Evolutionary conservation across 2,888 invertebrate species (phyloP), one percentile per base, ranked within the genome.

Genomic region (Heliconius charithonia): DNA sequence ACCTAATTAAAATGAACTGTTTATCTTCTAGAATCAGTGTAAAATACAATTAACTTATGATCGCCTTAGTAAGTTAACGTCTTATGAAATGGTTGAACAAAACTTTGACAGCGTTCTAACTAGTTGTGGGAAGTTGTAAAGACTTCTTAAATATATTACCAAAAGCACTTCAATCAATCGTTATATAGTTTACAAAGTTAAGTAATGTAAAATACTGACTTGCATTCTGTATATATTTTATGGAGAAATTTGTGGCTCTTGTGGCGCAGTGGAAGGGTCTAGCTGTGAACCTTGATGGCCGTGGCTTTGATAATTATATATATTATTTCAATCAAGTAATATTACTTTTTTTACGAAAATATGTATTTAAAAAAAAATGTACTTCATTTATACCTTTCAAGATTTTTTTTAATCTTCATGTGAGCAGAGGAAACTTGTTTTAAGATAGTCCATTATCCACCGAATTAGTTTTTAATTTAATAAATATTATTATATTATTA

Each of bases 71-170:
- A 65, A 75, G 84, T 82, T 82, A 82, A 85, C 85, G 86, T 86
- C 84, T 87, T 87, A 85, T 86, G 85, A 87, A 89, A 89, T 87
- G 85, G 83, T 88, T 85, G 87, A 88, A 89, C 87, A 89, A 87
- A 89, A 88, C 87, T 89, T 86, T 78, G 67, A 81, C 84, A 77
- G 79, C 76, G 72, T 32, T 59, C 72, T 72, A 72, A 80, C 76
- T 82, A 80, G 82, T 83, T 83, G 79, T 76, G 84, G 78, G 67
- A 79, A 83, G 80, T 88, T 86, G 79, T 83, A 84, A 86, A 86
- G 84, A 82, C 82, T 87, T 85, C 84, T 84, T 83, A 85, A 87
- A 85, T 86, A 85, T 86, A 83, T 83, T 70, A 77, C 51, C 73
- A 66, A 77, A 72, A 72, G 72, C 71, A 72, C 72, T 72, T 59